Conservation (phyloP, 2,113 vertebrate genomes). For the Lepus europaeus region DNA sequence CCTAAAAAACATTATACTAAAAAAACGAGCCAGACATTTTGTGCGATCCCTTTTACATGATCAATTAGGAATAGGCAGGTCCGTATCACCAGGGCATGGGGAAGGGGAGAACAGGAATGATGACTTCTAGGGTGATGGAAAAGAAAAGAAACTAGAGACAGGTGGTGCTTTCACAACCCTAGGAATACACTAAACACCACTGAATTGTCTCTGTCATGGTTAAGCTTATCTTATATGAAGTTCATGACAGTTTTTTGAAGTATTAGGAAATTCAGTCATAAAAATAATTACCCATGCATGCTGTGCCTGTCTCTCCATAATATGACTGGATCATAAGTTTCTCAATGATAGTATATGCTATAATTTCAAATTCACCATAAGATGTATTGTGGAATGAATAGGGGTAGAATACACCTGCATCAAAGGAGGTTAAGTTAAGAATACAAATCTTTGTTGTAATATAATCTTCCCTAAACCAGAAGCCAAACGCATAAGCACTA, state of each 20-base stretch:
- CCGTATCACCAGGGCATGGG: neutral
- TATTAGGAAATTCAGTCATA: neutral
- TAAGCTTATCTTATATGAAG: neutral
- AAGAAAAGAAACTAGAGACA: neutral
- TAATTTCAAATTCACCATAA: constrained; percentile 1
- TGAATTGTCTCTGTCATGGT: neutral
- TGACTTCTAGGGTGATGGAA: neutral
- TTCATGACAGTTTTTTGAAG: neutral
- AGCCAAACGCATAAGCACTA: neutral
- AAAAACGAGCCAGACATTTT: neutral
- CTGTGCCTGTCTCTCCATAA: neutral
- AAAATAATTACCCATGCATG: neutral
- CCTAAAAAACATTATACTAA: neutral
- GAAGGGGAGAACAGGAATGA: neutral
- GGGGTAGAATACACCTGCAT: neutral
- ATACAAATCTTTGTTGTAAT: neutral
- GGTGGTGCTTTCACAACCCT: neutral
- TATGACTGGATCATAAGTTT: neutral
- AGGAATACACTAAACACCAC: neutral
- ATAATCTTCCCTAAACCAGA: neutral
- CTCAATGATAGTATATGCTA: neutral
- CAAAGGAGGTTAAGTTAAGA: neutral
- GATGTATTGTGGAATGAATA: neutral
- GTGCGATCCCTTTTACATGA: neutral
- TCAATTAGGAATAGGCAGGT: neutral